Evolutionary conservation across 1,140 invertebrate genomes (phyloP).

Genomic region (Leptinotarsa undecemlineata): DNA sequence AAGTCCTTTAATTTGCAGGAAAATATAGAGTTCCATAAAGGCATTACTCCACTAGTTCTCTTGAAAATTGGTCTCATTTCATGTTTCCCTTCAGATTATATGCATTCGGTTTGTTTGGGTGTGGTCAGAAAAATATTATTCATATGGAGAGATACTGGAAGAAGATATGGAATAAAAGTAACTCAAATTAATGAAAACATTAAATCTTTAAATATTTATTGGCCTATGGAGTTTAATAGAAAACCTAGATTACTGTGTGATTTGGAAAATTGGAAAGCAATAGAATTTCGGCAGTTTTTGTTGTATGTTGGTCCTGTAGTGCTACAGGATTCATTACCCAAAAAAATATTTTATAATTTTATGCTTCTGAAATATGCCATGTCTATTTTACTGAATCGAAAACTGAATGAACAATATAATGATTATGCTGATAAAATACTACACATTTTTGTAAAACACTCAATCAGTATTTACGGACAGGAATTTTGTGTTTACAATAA

Average conservation of each 20-base stretch:
- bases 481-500: constrained; percentile 38
- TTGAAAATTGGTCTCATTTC: constrained; percentile 25
- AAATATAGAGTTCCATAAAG: constrained; percentile 21
- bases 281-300: constrained; percentile 49
- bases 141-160: constrained; percentile 23
- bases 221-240: constrained; percentile 44
- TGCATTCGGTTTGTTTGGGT: no score
- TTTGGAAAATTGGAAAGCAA: constrained; percentile 49
- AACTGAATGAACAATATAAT: constrained; percentile 21
- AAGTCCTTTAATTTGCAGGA: constrained; percentile 20
- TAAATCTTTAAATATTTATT: background rate
- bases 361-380: constrained; percentile 34
- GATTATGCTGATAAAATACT: constrained; percentile 22
- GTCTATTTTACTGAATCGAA: constrained; percentile 22
- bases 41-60: background rate
- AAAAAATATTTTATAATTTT: constrained; percentile 33
- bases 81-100: constrained; percentile 25
- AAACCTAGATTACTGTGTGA: constrained; percentile 41
- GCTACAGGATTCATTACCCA: constrained; percentile 34
- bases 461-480: constrained; percentile 35
- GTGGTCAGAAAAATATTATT: constrained; percentile 27
- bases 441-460: constrained; percentile 35
- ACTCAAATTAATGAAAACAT: background rate
- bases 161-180: constrained; percentile 18
- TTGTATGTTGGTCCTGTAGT: constrained; percentile 45